Conservation (phyloP, 2,797 vertebrate species). For the Mormyrus proboscirostris region DNA sequence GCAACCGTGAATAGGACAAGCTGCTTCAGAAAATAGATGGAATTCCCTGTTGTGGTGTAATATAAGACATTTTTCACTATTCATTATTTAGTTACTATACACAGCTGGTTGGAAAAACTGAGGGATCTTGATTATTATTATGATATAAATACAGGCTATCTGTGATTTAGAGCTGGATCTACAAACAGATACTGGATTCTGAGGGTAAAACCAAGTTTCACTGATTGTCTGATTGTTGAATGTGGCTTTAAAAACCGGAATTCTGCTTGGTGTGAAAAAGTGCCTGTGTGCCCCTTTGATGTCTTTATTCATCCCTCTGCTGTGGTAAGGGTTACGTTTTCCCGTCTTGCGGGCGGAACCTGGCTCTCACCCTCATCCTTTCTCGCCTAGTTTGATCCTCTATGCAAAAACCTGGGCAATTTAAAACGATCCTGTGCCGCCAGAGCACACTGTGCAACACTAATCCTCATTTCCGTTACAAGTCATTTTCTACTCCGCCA, state of each 20-base stretch:
- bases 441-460: background rate
- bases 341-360: background rate
- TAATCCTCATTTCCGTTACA: slow-evolving; percentile 9
- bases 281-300: background rate
- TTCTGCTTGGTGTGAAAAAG: background rate
- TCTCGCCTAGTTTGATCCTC: background rate
- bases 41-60: background rate
- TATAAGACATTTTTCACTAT: background rate
- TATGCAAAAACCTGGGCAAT: background rate
- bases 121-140: background rate
- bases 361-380: background rate
- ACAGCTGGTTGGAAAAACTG: background rate
- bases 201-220: background rate
- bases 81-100: background rate
- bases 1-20: background rate
- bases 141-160: background rate
- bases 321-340: background rate
- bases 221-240: background rate
- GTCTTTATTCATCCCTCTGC: background rate
- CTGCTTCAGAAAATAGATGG: background rate
- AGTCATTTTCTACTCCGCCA: background rate
- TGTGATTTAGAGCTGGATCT: background rate
- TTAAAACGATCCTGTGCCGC: background rate
- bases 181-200: background rate
- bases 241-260: background rate